phyloP scores from a whole-genome alignment of 2,797 vertebrate species.

The Megalops cyprinoides region DNA sequence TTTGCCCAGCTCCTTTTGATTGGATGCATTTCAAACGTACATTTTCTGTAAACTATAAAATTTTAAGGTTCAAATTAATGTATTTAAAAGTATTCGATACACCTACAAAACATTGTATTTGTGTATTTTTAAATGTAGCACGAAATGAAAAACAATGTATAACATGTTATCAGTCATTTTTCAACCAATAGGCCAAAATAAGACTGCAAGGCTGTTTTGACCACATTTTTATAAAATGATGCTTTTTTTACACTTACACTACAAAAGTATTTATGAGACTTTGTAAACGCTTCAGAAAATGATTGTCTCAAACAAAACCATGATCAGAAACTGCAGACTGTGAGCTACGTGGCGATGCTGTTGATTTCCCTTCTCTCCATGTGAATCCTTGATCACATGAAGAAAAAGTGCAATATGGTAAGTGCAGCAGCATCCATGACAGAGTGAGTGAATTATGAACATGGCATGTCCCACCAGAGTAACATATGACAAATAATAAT shows the following conservation, averaged over 20 bases:
- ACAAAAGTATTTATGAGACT: neutral
- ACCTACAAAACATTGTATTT: neutral
- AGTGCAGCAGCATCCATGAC: slow-evolving; percentile 33
- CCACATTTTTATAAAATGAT: slow-evolving; percentile 21
- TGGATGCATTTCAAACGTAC: neutral
- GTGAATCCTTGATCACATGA: slow-evolving; percentile 31
- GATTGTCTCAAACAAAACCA: slow-evolving; percentile 32
- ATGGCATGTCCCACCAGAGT: slow-evolving; percentile 19
- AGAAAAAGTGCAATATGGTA: slow-evolving; percentile 38
- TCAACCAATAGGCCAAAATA: neutral
- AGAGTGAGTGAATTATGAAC: slow-evolving; percentile 16
- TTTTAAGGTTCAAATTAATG: neutral
- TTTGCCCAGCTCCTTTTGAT: neutral
- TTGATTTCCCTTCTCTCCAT: slow-evolving; percentile 45
- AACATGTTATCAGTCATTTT: neutral
- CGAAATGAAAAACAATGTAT: neutral
- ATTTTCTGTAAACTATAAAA: neutral
- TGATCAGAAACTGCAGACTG: slow-evolving; percentile 48
- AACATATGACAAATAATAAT: slow-evolving; percentile 28
- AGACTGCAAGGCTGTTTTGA: slow-evolving; percentile 2
- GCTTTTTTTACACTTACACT: neutral
- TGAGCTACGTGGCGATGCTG: slow-evolving; percentile 43
- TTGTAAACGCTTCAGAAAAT: slow-evolving; percentile 29
- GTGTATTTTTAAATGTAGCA: neutral
- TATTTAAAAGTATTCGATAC: neutral